phyloP scores from a whole-genome alignment of 1,140 invertebrate species.

The Lasioglossum albipes region DNA sequence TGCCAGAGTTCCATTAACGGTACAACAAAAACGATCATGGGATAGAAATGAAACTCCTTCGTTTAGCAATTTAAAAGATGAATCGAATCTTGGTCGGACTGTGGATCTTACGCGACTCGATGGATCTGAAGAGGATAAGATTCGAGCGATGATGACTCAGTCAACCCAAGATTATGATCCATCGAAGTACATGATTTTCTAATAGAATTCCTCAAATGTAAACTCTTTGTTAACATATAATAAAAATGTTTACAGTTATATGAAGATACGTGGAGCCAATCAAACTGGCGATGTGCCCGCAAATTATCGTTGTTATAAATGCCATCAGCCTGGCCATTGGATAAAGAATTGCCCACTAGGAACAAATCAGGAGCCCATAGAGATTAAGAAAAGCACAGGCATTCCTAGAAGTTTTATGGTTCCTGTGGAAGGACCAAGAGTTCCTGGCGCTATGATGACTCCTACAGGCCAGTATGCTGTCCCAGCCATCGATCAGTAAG shows the following conservation, averaged over 20 bases:
- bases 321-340: constrained; percentile 96
- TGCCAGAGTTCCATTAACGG: constrained; percentile 91
- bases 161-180: constrained; percentile 98
- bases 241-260: constrained; percentile 84
- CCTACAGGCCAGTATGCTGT: constrained; percentile 94
- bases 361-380: constrained; percentile 84
- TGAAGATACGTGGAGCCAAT: constrained; percentile 91
- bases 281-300: constrained; percentile 93
- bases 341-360: constrained; percentile 94
- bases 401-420: constrained; percentile 98
- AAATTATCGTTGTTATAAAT: constrained; percentile 95
- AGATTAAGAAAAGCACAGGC: constrained; percentile 96
- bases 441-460: constrained; percentile 96
- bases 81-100: constrained; percentile 81
- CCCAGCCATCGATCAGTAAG: constrained; percentile 94
- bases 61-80: constrained; percentile 81
- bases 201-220: neutral
- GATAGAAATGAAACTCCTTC: constrained; percentile 79
- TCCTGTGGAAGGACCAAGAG: constrained; percentile 92
- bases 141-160: constrained; percentile 97
- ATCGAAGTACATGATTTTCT: constrained; percentile 87
- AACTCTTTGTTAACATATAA: neutral
- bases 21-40: constrained; percentile 89
- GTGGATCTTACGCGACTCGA: constrained; percentile 94
- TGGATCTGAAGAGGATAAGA: constrained; percentile 97